Percentiles rank a stretch among this genome's conserved stretches.
Conservation (phyloP, 2,113 vertebrate genomes). For the Atrichornis clamosus region DNA sequence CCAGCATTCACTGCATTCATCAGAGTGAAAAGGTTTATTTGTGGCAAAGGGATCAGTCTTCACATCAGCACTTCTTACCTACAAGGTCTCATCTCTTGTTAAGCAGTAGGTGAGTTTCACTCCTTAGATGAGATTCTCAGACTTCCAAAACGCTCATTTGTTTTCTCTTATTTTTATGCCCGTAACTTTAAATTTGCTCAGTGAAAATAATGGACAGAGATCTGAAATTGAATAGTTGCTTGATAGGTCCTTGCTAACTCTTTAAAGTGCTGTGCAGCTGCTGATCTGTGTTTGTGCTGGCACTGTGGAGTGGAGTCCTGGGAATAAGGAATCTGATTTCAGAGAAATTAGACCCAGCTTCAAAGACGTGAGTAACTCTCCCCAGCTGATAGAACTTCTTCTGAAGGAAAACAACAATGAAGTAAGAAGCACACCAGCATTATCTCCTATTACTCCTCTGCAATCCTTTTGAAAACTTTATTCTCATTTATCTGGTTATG, state of each 20-base stretch:
- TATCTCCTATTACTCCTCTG: constrained; percentile 60
- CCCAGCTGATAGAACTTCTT: constrained; percentile 75
- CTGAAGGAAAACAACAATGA: constrained; percentile 79
- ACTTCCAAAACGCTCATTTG: constrained; percentile 12
- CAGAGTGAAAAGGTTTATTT: not conserved
- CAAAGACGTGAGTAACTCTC: constrained; percentile 78
- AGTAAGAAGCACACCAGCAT: constrained; percentile 71
- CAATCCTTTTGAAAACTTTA: constrained; percentile 63
- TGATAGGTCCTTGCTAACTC: constrained; percentile 62
- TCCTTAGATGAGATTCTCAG: not conserved
- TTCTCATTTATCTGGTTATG: constrained; percentile 57
- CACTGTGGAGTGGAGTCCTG: constrained; percentile 71
- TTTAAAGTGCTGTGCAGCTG: constrained; percentile 72
- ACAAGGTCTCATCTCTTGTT: not conserved
- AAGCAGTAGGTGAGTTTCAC: not conserved
- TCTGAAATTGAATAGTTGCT: constrained; percentile 61
- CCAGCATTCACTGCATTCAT: not conserved
- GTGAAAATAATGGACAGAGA: constrained; percentile 26
- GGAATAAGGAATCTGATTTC: constrained; percentile 80
- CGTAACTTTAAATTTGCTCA: not conserved
- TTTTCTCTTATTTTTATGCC: constrained; percentile 16
- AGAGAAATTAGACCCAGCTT: constrained; percentile 81
- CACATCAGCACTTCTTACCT: not conserved
- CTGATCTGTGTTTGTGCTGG: constrained; percentile 79
- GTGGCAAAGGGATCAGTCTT: not conserved